Conservation (phyloP, 2,888 invertebrate genomes). For the Stenolophus ochropezus region DNA sequence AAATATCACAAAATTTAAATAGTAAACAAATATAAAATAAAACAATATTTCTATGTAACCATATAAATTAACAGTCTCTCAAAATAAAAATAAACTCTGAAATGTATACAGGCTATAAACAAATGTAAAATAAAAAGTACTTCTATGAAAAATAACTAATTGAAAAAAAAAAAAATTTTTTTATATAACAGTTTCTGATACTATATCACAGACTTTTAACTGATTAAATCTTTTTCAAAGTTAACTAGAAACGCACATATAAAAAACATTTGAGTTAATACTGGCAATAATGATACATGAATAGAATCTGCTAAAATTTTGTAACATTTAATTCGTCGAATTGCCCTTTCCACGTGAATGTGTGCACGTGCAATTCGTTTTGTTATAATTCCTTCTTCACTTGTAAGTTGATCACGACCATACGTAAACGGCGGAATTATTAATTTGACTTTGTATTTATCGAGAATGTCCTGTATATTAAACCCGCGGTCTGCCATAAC, state of each 20-base stretch:
- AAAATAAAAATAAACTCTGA: too few species aligned
- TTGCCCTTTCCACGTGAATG: constrained; percentile 40
- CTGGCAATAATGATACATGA: constrained; percentile 2
- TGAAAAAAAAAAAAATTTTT: too few species aligned
- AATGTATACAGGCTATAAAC: too few species aligned
- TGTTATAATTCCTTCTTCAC: neutral
- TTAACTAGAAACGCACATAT: constrained; percentile 42
- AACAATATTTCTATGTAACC: too few species aligned
- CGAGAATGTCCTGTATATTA: constrained; percentile 31
- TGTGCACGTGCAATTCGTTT: neutral
- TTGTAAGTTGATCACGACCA: neutral
- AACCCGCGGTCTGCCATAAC: constrained; percentile 43
- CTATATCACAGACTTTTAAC: neutral
- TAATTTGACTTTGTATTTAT: constrained; percentile 28
- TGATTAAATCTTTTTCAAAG: neutral
- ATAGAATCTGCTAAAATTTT: neutral
- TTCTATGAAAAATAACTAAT: neutral
- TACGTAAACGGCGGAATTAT: constrained; percentile 36
- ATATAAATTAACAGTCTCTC: too few species aligned
- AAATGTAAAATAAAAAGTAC: too few species aligned
- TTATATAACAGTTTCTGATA: too few species aligned
- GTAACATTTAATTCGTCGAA: constrained; percentile 25
- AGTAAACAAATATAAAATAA: too few species aligned
- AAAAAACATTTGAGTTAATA: constrained; percentile 24
- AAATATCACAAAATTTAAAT: neutral